These are phyloP conservation scores for Achatina immaculata DNA, from an alignment of 1,140 invertebrate genomes.

Conservation along the genomic window DNA sequence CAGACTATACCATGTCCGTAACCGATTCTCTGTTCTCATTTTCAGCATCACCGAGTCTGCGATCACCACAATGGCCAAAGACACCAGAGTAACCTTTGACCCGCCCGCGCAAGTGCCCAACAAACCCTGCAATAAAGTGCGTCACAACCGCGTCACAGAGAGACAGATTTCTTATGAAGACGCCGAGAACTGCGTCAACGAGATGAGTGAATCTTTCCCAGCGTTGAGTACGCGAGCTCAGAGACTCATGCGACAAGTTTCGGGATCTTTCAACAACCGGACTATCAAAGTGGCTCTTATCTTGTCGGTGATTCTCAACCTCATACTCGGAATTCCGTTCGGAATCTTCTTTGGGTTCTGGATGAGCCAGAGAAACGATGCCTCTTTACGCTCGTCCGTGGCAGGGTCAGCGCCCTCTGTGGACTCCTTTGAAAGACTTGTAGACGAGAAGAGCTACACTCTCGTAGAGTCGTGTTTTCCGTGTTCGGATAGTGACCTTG, in stretches of 20 bases:
- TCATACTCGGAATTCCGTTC: conserved; percentile 20
- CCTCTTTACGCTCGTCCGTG: neutral
- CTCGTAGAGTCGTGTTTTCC: neutral
- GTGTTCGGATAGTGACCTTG: conserved; percentile 9
- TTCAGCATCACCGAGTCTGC: conserved; percentile 28
- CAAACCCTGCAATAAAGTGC: conserved; percentile 1
- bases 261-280: conserved; percentile 31
- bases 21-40: too few relatives aligned
- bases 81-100: conserved; percentile 36
- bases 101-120: neutral
- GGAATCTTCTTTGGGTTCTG: conserved; percentile 35
- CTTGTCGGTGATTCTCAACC: conserved; percentile 29
- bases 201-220: conserved; percentile 36
- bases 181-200: conserved; percentile 38
- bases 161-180: conserved; percentile 35
- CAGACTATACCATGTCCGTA: too few relatives aligned
- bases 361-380: conserved; percentile 25
- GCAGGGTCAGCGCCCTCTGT: neutral
- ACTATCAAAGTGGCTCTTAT: conserved; percentile 36
- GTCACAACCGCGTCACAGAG: conserved; percentile 17
- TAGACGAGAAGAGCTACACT: neutral
- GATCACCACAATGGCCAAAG: conserved; percentile 31
- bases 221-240: conserved; percentile 26
- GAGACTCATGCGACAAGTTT: conserved; percentile 31
- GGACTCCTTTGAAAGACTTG: neutral